phyloP scores from a whole-genome alignment of 2,113 vertebrate species.

The Platichthys stellatus region DNA sequence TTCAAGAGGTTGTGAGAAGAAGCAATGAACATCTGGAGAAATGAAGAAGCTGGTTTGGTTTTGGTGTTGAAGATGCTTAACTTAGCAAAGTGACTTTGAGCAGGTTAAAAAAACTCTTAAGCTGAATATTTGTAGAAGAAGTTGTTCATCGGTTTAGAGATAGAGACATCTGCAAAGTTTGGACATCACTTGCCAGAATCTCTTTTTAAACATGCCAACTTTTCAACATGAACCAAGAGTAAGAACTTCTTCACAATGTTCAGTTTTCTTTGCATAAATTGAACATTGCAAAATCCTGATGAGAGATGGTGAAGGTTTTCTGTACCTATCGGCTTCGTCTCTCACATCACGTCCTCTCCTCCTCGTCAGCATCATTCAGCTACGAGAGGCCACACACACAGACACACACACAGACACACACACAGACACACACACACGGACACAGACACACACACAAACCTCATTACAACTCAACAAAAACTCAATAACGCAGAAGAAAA shows the following conservation, averaged over 20 bases:
- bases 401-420: background rate
- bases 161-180: no score
- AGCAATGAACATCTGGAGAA: background rate
- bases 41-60: background rate
- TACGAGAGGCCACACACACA: background rate
- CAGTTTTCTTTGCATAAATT: no score
- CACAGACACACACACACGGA: background rate
- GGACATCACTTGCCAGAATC: no score
- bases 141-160: no score
- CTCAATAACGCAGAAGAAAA: conserved; percentile 4
- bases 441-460: background rate
- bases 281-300: no score
- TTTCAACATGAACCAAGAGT: no score
- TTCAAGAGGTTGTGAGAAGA: background rate
- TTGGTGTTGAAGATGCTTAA: background rate
- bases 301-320: no score
- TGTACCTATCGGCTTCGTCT: no score
- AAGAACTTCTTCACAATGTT: no score
- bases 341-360: background rate
- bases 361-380: background rate
- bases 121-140: background rate
- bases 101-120: background rate
- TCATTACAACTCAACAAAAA: conserved; percentile 49
- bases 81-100: background rate
- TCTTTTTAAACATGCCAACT: no score